Evolutionary conservation across 2,113 vertebrate species (phyloP).

Genomic region (Pan troglodytes): NHGRI_mPanTro3-v2.1_pri NC_072398.2:227958501-227959000

Average conservation of each 20-base stretch:
- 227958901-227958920: background rate
- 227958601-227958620: background rate
- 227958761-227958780: rapidly evolving
- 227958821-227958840: background rate
- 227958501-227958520: background rate
- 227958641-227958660: background rate
- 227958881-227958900: background rate
- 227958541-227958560: background rate
- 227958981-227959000: background rate
- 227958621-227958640: background rate
- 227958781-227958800: background rate
- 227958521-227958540: background rate
- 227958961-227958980: no score
- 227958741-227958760: background rate
- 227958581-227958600: background rate
- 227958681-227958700: background rate
- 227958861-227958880: background rate
- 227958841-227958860: background rate
- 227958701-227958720: background rate
- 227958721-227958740: rapidly evolving
- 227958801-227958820: background rate
- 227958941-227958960: background rate
- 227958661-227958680: rapidly evolving
- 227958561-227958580: background rate
- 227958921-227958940: background rate